Percentiles rank a stretch among this genome's conserved stretches.
These are phyloP conservation scores for Coluber constrictor DNA, from an alignment of 2,797 vertebrate genomes.

Conservation along the genomic window DNA sequence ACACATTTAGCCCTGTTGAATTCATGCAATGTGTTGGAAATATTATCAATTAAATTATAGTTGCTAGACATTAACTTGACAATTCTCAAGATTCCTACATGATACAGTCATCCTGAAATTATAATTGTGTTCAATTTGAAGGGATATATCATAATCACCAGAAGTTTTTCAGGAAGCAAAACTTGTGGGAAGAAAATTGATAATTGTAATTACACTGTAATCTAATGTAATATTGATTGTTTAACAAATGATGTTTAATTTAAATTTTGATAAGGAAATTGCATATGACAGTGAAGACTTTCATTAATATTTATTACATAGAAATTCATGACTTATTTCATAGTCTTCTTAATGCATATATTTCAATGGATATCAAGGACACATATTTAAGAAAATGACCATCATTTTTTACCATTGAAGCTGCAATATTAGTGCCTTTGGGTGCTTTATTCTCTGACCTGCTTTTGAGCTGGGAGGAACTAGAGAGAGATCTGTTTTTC, in stretches of 20 bases:
- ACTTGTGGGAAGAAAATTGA: neutral
- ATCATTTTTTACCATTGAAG: neutral
- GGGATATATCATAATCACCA: neutral
- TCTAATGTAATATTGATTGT: neutral
- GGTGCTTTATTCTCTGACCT: conserved; percentile 21
- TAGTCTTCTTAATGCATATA: neutral
- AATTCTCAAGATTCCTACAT: too few species aligned
- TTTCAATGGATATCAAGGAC: conserved; percentile 6
- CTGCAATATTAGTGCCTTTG: conserved; percentile 3
- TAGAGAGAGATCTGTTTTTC: neutral
- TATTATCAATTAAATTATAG: too few species aligned
- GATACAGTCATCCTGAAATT: neutral
- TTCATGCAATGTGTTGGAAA: too few species aligned
- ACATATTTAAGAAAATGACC: neutral
- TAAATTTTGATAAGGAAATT: neutral
- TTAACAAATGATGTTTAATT: neutral
- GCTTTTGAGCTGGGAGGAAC: conserved; percentile 30
- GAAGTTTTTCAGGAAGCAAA: neutral
- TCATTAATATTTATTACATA: neutral
- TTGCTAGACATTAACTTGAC: too few species aligned
- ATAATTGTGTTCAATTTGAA: neutral
- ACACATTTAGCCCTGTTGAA: too few species aligned
- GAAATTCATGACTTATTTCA: conserved; percentile 1
- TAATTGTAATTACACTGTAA: neutral
- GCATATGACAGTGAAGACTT: neutral